A percentile compares a stretch with the other conserved stretches of the same genome.
phyloP scores from a whole-genome alignment of 2,113 vertebrate species.

The Salvelinus alpinus region DNA sequence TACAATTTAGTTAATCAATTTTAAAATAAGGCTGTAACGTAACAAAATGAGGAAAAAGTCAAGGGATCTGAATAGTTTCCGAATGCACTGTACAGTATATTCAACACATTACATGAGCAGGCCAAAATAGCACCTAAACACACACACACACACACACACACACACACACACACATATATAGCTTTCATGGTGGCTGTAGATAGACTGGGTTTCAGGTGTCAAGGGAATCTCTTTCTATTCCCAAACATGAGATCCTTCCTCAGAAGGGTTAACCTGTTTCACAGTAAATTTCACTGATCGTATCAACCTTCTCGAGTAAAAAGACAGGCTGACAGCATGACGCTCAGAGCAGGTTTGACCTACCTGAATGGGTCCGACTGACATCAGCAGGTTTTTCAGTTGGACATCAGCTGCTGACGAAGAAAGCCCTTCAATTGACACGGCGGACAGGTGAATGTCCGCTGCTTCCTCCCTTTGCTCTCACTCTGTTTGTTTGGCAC shows the following conservation, averaged over 20 bases:
- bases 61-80: too few relatives aligned
- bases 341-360: conserved; percentile 55
- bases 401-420: conserved; percentile 83
- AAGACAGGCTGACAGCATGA: conserved; percentile 30
- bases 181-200: too few relatives aligned
- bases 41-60: too few relatives aligned
- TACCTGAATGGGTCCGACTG: conserved; percentile 84
- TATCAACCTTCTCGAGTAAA: conserved; percentile 21
- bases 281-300: conserved; percentile 34
- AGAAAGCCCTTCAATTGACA: conserved; percentile 90
- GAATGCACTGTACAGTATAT: too few relatives aligned
- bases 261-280: conserved; percentile 31
- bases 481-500: conserved; percentile 81
- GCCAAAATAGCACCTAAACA: too few relatives aligned
- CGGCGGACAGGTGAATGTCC: conserved; percentile 73
- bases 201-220: too few relatives aligned
- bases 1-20: too few relatives aligned
- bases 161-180: too few relatives aligned
- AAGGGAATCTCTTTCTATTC: background rate
- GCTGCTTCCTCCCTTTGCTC: background rate
- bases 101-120: too few relatives aligned
- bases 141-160: too few relatives aligned
- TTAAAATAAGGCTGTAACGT: too few relatives aligned
- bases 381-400: conserved; percentile 86
- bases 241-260: background rate